phyloP scores from a whole-genome alignment of 2,113 vertebrate species.

The Indicator maculatus region DNA sequence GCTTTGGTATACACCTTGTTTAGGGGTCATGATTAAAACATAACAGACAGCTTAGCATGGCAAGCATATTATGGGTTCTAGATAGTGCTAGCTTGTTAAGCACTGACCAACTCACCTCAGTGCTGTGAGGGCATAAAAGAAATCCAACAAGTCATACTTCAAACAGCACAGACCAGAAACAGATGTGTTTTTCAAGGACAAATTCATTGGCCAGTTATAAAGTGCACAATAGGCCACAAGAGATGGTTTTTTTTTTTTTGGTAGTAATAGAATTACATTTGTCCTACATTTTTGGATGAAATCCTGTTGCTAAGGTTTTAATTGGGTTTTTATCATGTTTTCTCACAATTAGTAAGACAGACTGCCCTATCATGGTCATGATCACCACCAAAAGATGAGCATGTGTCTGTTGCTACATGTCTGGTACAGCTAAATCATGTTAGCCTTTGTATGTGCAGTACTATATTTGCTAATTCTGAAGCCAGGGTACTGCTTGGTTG shows the following conservation, averaged over 20 bases:
- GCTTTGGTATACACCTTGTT: not conserved
- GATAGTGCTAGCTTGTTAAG: not conserved
- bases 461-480: not conserved
- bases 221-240: not conserved
- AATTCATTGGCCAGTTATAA: not conserved
- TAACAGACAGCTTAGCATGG: not conserved
- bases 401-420: not conserved
- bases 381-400: not conserved
- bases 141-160: not conserved
- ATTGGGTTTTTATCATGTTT: not conserved
- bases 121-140: not conserved
- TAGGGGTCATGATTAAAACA: not conserved
- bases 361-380: not conserved
- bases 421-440: not conserved
- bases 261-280: not conserved
- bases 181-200: not conserved
- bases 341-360: not conserved
- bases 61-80: not conserved
- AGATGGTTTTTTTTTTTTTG: not conserved
- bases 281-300: not conserved
- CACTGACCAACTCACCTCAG: not conserved
- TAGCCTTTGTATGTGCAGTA: not conserved
- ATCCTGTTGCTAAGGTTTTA: not conserved
- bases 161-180: not conserved
- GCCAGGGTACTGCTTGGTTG: not conserved